These are phyloP conservation scores for Circaetus cinerascens DNA, from an alignment of 2,113 vertebrate species.

Conservation along the genomic window DNA sequence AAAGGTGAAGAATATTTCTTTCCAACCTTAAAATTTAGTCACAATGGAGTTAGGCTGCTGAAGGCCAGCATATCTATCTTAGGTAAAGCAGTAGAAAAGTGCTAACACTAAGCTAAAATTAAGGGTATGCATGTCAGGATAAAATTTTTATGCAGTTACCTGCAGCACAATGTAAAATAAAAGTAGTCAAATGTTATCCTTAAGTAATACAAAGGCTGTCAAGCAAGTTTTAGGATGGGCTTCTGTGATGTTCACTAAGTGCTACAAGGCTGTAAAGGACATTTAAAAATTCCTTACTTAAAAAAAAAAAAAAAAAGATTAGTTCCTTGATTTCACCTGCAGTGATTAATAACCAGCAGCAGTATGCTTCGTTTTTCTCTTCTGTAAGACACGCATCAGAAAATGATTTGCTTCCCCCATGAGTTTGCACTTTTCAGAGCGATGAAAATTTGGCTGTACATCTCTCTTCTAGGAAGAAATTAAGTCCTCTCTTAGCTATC, in stretches of 20 bases:
- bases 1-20: not conserved
- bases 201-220: not conserved
- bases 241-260: not conserved
- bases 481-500: not conserved
- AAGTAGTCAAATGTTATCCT: not conserved
- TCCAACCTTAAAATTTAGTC: not conserved
- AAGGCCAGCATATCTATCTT: not conserved
- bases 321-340: not conserved
- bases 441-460: not conserved
- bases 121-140: not conserved
- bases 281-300: not conserved
- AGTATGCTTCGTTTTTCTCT: not conserved
- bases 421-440: not conserved
- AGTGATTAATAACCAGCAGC: not conserved
- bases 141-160: not conserved
- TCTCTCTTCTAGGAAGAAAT: not conserved
- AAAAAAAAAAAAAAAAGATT: not conserved
- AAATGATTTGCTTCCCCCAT: not conserved
- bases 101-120: not conserved
- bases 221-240: not conserved
- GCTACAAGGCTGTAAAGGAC: not conserved
- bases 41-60: not conserved
- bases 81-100: not conserved
- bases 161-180: not conserved
- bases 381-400: not conserved